Evolutionary conservation across 2,797 vertebrate species (phyloP).

Genomic region (Phaenicophaeus curvirostris): DNA sequence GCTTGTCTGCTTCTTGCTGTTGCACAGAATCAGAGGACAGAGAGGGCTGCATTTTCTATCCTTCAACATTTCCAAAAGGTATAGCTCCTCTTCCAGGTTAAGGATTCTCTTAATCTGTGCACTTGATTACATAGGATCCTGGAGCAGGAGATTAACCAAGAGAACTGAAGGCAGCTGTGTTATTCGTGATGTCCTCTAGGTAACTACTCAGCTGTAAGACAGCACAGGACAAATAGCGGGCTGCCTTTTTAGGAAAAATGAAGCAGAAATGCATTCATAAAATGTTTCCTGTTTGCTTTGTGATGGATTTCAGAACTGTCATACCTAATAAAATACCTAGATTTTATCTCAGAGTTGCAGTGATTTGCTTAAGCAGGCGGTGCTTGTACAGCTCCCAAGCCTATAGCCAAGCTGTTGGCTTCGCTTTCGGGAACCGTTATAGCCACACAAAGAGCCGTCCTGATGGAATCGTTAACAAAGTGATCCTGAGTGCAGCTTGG

Average conservation of each 20-base stretch:
- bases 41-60: background rate
- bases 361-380: slow-evolving; percentile 27
- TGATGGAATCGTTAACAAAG: background rate
- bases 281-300: slow-evolving; percentile 55
- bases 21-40: background rate
- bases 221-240: background rate
- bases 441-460: background rate
- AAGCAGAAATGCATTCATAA: slow-evolving; percentile 39
- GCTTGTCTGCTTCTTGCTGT: too few species aligned
- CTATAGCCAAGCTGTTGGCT: background rate
- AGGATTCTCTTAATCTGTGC: background rate
- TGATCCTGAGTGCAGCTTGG: background rate
- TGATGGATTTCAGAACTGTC: slow-evolving; percentile 48
- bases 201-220: background rate
- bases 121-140: background rate
- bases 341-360: slow-evolving; percentile 22
- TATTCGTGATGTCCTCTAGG: background rate
- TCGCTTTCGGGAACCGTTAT: background rate
- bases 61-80: background rate
- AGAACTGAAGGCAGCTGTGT: background rate
- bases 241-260: slow-evolving; percentile 23
- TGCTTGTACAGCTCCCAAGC: slow-evolving; percentile 16
- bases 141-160: background rate
- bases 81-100: background rate
- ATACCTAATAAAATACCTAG: slow-evolving; percentile 30